Evolutionary conservation across 2,888 invertebrate species (phyloP).

Genomic region (Ischnura elegans): DNA sequence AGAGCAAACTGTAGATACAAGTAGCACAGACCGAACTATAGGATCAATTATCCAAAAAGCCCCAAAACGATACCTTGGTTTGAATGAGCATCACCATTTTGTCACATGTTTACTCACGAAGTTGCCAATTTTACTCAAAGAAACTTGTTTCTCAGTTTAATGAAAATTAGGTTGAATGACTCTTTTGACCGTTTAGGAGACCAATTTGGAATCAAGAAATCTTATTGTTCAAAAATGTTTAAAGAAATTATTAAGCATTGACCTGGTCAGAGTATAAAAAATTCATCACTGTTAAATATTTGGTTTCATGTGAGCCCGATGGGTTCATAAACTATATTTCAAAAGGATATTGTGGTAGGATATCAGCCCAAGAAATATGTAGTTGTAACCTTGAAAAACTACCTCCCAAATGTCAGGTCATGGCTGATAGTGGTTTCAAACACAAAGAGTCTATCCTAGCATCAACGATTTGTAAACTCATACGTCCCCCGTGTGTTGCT

Average conservation of each 20-base stretch:
- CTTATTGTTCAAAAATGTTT: not conserved
- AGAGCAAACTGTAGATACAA: no score
- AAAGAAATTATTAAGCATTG: not conserved
- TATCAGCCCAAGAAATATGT: not conserved
- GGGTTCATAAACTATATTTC: conserved; percentile 33
- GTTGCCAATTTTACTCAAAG: not conserved
- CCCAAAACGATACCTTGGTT: not conserved
- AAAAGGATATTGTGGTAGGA: conserved; percentile 24
- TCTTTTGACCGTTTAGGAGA: conserved; percentile 2
- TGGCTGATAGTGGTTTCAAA: not conserved
- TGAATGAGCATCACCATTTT: not conserved
- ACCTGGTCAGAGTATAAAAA: not conserved
- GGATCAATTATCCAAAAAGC: not conserved
- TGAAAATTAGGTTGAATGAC: conserved; percentile 10
- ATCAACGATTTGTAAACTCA: not conserved
- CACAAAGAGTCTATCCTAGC: not conserved
- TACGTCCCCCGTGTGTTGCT: not conserved
- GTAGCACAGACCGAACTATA: not conserved
- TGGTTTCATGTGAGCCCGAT: conserved; percentile 21
- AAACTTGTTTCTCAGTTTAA: not conserved
- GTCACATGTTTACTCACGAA: not conserved
- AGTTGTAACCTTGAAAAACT: not conserved
- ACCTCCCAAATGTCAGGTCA: not conserved
- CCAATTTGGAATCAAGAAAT: not conserved
- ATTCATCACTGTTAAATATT: not conserved